phyloP scores from a whole-genome alignment of 2,888 invertebrate genomes.

The Drosophila affinis region DNA sequence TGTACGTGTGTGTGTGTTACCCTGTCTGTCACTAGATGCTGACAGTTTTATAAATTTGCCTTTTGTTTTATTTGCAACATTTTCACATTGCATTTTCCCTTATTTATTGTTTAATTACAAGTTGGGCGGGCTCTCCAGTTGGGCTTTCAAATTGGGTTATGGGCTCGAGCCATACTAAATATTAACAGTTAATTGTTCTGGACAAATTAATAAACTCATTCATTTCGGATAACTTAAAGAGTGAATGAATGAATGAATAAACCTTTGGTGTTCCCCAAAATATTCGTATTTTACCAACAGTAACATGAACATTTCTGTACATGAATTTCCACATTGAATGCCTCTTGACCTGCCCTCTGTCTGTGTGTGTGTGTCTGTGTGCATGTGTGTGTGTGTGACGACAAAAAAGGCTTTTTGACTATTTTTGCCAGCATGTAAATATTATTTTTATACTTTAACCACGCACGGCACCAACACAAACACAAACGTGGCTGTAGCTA shows the following conservation, averaged over 20 bases:
- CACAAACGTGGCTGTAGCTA: neutral
- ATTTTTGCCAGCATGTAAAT: conserved; percentile 58
- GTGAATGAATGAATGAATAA: too few species aligned
- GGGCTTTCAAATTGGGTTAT: conserved; percentile 55
- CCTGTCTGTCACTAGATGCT: conserved; percentile 18
- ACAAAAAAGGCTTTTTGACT: conserved; percentile 45
- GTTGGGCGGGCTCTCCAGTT: conserved; percentile 22
- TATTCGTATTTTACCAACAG: neutral
- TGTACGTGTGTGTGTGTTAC: conserved; percentile 4
- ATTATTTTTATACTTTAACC: conserved; percentile 67
- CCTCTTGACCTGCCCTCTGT: conserved; percentile 37
- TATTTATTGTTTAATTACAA: conserved; percentile 72
- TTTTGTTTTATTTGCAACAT: conserved; percentile 50
- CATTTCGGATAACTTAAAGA: neutral
- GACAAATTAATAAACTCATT: conserved; percentile 34
- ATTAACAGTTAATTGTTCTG: conserved; percentile 46
- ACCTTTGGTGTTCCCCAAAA: neutral
- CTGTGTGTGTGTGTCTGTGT: conserved; percentile 4
- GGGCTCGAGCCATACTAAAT: conserved; percentile 6
- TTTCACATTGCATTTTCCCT: conserved; percentile 35
- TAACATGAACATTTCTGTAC: conserved; percentile 9
- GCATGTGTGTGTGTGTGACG: conserved; percentile 16
- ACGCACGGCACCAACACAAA: conserved; percentile 34
- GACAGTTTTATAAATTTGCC: conserved; percentile 58
- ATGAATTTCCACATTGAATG: conserved; percentile 15